A percentile compares a stretch with the other conserved stretches of the same genome.
Evolutionary conservation across 2,888 invertebrate genomes (phyloP).

Genomic region (Ophonus ardosiacus): DNA sequence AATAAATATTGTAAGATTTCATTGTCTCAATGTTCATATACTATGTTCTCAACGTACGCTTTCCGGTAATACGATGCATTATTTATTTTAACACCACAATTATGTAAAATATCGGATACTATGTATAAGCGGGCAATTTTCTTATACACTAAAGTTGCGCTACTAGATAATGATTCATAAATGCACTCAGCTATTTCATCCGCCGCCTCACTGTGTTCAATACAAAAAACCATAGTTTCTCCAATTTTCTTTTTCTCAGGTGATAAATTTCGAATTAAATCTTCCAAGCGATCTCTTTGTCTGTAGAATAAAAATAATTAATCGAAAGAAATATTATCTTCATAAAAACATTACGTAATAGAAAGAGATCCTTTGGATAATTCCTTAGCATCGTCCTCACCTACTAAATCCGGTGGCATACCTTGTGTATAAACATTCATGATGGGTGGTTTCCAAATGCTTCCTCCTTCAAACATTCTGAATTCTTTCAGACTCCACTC

Average conservation of each 20-base stretch:
- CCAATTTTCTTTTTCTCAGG: slow-evolving; percentile 90
- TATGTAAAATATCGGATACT: slow-evolving; percentile 97
- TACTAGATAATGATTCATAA: slow-evolving; percentile 89
- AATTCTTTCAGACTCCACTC: slow-evolving; percentile 95
- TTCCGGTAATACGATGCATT: slow-evolving; percentile 96
- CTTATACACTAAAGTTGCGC: slow-evolving; percentile 87
- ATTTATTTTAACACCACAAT: slow-evolving; percentile 96
- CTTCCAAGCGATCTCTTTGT: slow-evolving; percentile 95
- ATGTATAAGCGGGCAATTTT: slow-evolving; percentile 96
- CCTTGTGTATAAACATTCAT: slow-evolving; percentile 96
- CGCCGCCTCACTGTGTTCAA: slow-evolving; percentile 98
- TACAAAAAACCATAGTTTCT: slow-evolving; percentile 99
- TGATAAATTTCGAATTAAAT: slow-evolving; percentile 90
- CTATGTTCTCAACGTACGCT: slow-evolving; percentile 80
- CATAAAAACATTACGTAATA: slow-evolving; percentile 78
- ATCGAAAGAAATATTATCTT: too few species aligned
- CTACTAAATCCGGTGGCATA: slow-evolving; percentile 97
- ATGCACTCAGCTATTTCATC: slow-evolving; percentile 97
- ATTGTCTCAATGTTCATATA: too few species aligned
- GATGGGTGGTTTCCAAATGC: slow-evolving; percentile 97
- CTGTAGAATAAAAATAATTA: slow-evolving; percentile 75
- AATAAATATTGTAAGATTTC: slow-evolving; percentile 14
- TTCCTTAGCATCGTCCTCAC: slow-evolving; percentile 84
- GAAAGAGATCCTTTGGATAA: slow-evolving; percentile 85
- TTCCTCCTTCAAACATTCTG: slow-evolving; percentile 95